phyloP scores from a whole-genome alignment of 2,888 invertebrate species.

The Dryocosmus kuriphilus region DNA sequence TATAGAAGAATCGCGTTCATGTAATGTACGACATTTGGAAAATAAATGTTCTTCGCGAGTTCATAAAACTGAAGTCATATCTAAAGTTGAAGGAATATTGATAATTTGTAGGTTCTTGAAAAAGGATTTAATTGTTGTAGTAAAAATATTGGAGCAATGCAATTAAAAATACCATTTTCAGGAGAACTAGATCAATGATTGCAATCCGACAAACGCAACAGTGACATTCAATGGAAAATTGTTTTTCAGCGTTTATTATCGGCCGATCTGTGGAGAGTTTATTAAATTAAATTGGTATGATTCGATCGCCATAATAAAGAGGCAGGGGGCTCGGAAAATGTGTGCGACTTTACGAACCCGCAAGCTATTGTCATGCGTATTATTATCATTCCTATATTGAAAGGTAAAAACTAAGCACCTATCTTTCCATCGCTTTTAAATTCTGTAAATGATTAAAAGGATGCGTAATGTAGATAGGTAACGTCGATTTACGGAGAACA shows the following conservation, averaged over 20 bases:
- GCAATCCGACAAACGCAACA: slow-evolving; percentile 58
- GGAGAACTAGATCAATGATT: not conserved
- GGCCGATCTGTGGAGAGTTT: slow-evolving; percentile 65
- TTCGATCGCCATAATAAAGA: slow-evolving; percentile 70
- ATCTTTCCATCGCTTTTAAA: not conserved
- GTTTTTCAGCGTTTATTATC: slow-evolving; percentile 70
- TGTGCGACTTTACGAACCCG: slow-evolving; percentile 63
- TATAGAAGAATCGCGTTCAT: not conserved
- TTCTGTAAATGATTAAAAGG: not conserved
- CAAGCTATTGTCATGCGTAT: slow-evolving; percentile 58
- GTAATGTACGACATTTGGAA: not conserved
- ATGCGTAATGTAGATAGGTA: not conserved
- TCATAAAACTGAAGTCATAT: not conserved
- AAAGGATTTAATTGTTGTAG: too few relatives aligned
- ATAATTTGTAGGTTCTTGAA: not conserved
- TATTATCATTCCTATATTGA: not conserved
- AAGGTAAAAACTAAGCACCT: slow-evolving; percentile 2
- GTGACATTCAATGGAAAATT: slow-evolving; percentile 66
- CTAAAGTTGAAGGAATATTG: not conserved
- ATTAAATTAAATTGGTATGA: slow-evolving; percentile 72
- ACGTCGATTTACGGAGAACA: too few relatives aligned
- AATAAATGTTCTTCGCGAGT: not conserved
- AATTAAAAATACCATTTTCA: not conserved
- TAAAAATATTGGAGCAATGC: not conserved
- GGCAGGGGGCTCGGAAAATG: slow-evolving; percentile 61